A percentile compares a stretch with the other conserved stretches of the same genome.
These are phyloP conservation scores for Xylocopa sonorina DNA, from an alignment of 1,140 invertebrate genomes.

Conservation along the genomic window DNA sequence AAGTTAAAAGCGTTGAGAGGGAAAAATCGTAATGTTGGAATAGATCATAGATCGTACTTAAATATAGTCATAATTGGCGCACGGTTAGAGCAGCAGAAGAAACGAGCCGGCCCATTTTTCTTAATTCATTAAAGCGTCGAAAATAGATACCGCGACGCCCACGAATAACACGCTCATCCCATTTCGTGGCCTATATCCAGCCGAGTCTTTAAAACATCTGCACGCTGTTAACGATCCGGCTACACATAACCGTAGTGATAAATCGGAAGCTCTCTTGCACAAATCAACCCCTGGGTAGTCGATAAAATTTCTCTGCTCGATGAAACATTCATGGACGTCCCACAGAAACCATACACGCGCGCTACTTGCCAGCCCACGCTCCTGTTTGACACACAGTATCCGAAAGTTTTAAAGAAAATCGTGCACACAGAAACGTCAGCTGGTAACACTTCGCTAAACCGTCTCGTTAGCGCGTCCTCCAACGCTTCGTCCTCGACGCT, in stretches of 20 bases:
- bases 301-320: neutral
- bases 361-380: too few relatives aligned
- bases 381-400: neutral
- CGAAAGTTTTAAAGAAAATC: conserved; percentile 15
- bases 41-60: neutral
- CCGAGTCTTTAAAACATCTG: neutral
- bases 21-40: neutral
- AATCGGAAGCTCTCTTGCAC: neutral
- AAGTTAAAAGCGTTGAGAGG: too few relatives aligned
- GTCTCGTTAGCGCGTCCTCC: conserved; percentile 37
- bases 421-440: neutral
- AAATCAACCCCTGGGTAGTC: neutral
- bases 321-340: neutral
- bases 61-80: neutral
- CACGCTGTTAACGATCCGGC: neutral
- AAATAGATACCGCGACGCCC: neutral
- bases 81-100: neutral
- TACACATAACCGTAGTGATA: neutral
- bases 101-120: neutral
- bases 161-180: neutral
- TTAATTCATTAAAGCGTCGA: neutral
- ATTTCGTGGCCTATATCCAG: conserved; percentile 1
- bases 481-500: conserved; percentile 7
- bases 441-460: conserved; percentile 13
- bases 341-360: neutral